Evolutionary conservation across 2,797 vertebrate species (phyloP).

Genomic region (Hephaestus fuliginosus): DNA sequence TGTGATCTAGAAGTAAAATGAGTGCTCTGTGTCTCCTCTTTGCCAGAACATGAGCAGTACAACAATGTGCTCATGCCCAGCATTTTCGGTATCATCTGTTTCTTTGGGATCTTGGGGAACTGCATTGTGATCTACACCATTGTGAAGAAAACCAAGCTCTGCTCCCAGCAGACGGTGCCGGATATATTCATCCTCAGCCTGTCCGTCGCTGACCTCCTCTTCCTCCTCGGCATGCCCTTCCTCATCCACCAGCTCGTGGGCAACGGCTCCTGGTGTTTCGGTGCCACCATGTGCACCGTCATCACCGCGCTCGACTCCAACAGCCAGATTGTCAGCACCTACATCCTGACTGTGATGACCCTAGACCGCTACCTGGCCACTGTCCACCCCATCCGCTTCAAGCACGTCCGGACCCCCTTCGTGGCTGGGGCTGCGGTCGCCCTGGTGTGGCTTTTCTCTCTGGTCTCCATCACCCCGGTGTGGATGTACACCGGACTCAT

Average conservation of each 20-base stretch:
- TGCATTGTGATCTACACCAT: conserved; percentile 87
- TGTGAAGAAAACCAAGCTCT: conserved; percentile 85
- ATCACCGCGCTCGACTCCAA: conserved; percentile 88
- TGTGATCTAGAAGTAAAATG: too few relatives aligned
- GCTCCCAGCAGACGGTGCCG: conserved; percentile 83
- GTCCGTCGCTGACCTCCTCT: conserved; percentile 87
- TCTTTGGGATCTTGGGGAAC: conserved; percentile 86
- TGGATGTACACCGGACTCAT: conserved; percentile 89
- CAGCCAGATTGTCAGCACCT: conserved; percentile 89
- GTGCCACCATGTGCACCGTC: conserved; percentile 86
- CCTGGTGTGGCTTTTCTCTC: conserved; percentile 87
- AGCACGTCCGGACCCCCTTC: conserved; percentile 79
- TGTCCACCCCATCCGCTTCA: conserved; percentile 86
- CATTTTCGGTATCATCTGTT: conserved; percentile 87
- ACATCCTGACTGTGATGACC: conserved; percentile 89
- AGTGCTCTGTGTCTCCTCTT: neutral
- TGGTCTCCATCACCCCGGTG: conserved; percentile 87
- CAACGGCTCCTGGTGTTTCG: conserved; percentile 88
- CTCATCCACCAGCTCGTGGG: conserved; percentile 90
- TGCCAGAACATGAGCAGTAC: conserved; percentile 68
- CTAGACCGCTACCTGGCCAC: conserved; percentile 88
- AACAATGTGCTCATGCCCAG: conserved; percentile 87
- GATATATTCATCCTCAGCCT: conserved; percentile 89
- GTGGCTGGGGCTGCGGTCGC: conserved; percentile 79
- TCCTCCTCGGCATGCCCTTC: conserved; percentile 89